Conservation (phyloP, 2,113 vertebrate genomes). For the Micronycteris hirsuta region DNA sequence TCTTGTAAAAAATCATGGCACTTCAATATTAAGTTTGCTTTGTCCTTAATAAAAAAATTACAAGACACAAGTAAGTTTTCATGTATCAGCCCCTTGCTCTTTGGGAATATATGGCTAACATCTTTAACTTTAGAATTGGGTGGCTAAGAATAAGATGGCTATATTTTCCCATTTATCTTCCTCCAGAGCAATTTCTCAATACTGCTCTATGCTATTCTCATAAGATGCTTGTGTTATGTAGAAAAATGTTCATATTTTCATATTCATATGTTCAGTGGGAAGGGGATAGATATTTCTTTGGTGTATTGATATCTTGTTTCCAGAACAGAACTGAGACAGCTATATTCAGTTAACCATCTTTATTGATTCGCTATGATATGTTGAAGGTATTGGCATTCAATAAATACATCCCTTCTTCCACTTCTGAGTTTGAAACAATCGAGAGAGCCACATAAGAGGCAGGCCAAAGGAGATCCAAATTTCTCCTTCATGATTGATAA, state of each 20-base stretch:
- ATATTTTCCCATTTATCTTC: background rate
- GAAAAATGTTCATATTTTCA: background rate
- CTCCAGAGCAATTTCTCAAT: background rate
- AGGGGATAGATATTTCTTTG: background rate
- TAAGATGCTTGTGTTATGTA: background rate
- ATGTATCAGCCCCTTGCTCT: background rate
- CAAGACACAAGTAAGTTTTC: background rate
- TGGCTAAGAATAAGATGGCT: background rate
- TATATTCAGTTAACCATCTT: background rate
- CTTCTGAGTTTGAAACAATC: background rate
- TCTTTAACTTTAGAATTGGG: background rate
- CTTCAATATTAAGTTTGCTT: background rate
- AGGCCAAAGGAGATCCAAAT: background rate
- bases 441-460: background rate
- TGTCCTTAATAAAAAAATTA: background rate
- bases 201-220: background rate
- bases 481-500: background rate
- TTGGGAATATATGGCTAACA: background rate
- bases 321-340: background rate
- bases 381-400: background rate
- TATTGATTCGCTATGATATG: background rate
- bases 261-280: background rate
- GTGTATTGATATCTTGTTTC: background rate
- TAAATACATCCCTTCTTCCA: background rate
- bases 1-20: background rate